A percentile compares a stretch with the other conserved stretches of the same genome.
Evolutionary conservation across 1,140 invertebrate genomes (phyloP).

Genomic region (Asbolus verrucosus): DNA sequence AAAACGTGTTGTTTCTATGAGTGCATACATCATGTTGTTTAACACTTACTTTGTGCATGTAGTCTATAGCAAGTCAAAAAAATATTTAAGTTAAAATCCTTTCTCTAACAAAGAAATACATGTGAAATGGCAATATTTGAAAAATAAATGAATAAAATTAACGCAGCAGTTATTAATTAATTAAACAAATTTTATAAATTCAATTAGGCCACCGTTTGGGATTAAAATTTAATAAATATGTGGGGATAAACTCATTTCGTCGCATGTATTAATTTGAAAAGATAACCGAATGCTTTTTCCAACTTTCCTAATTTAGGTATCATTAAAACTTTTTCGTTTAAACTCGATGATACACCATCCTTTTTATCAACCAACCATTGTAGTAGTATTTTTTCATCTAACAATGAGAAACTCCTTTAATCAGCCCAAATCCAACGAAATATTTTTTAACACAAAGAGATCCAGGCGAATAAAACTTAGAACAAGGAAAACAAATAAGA

Average conservation of each 20-base stretch:
- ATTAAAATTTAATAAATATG: too few relatives aligned
- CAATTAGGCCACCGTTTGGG: too few relatives aligned
- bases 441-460: not conserved
- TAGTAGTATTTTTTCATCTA: not conserved
- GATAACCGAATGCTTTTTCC: constrained; percentile 38
- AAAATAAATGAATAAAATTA: too few relatives aligned
- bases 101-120: too few relatives aligned
- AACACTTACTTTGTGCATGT: too few relatives aligned
- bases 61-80: too few relatives aligned
- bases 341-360: constrained; percentile 4
- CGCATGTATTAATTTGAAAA: constrained; percentile 39
- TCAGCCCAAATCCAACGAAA: not conserved
- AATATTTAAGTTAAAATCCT: too few relatives aligned
- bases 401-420: not conserved
- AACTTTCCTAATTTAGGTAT: constrained; percentile 54
- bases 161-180: too few relatives aligned
- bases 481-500: constrained; percentile 1
- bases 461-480: not conserved
- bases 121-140: too few relatives aligned
- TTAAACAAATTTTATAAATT: too few relatives aligned
- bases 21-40: too few relatives aligned
- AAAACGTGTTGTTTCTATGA: too few relatives aligned
- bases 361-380: not conserved
- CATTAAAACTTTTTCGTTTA: constrained; percentile 56
- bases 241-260: not conserved